A percentile compares a stretch with the other conserved stretches of the same genome.
Conservation (phyloP, 2,113 vertebrate genomes). For the Acanthisitta chloris region DNA sequence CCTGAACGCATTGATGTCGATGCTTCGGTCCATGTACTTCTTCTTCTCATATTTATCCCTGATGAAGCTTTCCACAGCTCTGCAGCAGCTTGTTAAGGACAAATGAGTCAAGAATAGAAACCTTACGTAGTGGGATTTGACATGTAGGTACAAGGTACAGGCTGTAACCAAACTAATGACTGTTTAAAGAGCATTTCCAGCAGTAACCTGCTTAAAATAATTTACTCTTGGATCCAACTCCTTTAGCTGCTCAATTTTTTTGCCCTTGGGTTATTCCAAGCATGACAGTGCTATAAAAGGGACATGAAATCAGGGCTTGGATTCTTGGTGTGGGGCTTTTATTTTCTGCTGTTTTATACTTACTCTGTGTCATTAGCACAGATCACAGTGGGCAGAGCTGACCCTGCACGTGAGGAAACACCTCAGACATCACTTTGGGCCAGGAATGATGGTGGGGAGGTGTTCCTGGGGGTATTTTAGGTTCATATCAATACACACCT, state of each 20-base stretch:
- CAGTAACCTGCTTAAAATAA: slow-evolving; percentile 24
- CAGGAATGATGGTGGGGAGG: neutral
- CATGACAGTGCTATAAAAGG: neutral
- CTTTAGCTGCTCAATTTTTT: neutral
- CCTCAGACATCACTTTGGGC: neutral
- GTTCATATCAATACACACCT: neutral
- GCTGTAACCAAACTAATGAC: neutral
- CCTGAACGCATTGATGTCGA: slow-evolving; percentile 88
- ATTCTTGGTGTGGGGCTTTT: neutral
- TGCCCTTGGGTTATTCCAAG: neutral
- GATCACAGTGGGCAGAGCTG: neutral
- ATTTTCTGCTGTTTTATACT: neutral
- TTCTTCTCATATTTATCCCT: slow-evolving; percentile 98
- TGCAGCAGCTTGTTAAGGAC: slow-evolving; percentile 76
- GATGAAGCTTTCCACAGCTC: slow-evolving; percentile 92
- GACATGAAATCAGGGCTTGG: neutral
- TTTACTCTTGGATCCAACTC: neutral
- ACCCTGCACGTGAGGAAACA: neutral
- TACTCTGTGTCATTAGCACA: neutral
- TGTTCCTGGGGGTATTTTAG: neutral
- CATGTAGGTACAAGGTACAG: neutral
- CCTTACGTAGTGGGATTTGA: neutral
- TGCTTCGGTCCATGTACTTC: slow-evolving; percentile 94
- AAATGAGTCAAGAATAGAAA: neutral
- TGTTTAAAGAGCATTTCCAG: neutral